These are phyloP conservation scores for Apostichopus californicus DNA, from an alignment of 35 echinoderm and acorn worm species.

Conservation along the genomic window DNA sequence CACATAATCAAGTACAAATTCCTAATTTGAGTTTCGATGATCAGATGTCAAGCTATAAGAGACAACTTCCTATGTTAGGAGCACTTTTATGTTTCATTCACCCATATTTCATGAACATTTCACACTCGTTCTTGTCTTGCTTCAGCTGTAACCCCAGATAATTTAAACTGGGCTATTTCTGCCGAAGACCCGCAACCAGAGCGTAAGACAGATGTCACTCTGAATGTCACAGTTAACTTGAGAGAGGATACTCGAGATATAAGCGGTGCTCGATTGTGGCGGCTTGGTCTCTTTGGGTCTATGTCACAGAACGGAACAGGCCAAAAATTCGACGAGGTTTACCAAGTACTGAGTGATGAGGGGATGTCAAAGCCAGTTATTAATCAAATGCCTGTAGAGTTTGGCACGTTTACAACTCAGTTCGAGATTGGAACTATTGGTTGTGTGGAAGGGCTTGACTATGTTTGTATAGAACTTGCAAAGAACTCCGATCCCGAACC, in stretches of 20 bases:
- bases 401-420: constrained; percentile 1
- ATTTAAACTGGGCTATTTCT: constrained; percentile 65
- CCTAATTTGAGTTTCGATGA: too few species aligned
- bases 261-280: constrained; percentile 70
- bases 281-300: constrained; percentile 70
- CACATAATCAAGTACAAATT: too few species aligned
- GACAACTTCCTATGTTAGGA: too few species aligned
- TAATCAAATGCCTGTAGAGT: neutral
- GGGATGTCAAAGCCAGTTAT: neutral
- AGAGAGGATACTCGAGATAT: constrained; percentile 65
- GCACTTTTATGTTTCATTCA: neutral
- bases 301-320: constrained; percentile 48
- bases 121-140: neutral
- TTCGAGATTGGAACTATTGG: constrained; percentile 57
- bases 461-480: constrained; percentile 50
- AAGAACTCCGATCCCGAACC: constrained; percentile 20
- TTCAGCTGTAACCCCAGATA: constrained; percentile 67
- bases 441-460: constrained; percentile 18
- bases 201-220: constrained; percentile 51
- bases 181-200: constrained; percentile 54
- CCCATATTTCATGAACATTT: too few species aligned
- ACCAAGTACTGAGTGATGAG: constrained; percentile 25
- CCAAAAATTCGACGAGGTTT: constrained; percentile 46
- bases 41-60: too few species aligned
- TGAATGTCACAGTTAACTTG: constrained; percentile 59